Conservation (phyloP, 2,888 invertebrate genomes). For the Sericinus montela region DNA sequence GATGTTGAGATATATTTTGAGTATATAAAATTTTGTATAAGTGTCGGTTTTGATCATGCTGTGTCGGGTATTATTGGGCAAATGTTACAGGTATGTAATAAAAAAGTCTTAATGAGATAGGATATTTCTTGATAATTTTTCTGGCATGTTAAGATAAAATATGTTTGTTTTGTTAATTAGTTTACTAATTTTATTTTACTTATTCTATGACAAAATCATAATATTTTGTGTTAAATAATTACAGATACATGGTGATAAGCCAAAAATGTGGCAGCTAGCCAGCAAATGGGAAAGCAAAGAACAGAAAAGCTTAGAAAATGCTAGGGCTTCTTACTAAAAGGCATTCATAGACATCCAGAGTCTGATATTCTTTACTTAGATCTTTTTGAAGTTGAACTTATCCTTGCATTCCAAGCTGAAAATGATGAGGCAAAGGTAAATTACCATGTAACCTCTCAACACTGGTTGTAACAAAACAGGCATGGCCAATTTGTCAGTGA, state of each 20-base stretch:
- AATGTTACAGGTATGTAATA: constrained; percentile 76
- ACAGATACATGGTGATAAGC: constrained; percentile 85
- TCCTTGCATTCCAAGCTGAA: constrained; percentile 46
- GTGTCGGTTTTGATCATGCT: constrained; percentile 77
- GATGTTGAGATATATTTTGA: constrained; percentile 87
- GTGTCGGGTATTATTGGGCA: constrained; percentile 79
- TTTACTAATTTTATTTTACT: not conserved
- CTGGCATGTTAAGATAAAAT: too few relatives aligned
- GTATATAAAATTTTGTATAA: constrained; percentile 88
- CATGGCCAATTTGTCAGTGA: too few relatives aligned
- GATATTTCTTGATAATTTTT: too few relatives aligned
- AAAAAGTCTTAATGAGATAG: too few relatives aligned
- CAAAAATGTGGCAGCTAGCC: constrained; percentile 88
- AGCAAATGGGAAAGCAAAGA: constrained; percentile 88
- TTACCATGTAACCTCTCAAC: too few relatives aligned
- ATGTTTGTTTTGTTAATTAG: too few relatives aligned
- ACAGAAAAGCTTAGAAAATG: constrained; percentile 82
- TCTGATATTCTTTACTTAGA: constrained; percentile 85
- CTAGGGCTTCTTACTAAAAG: constrained; percentile 86
- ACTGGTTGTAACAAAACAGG: too few relatives aligned
- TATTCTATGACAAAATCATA: not conserved
- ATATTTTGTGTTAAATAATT: constrained; percentile 32
- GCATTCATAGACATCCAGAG: constrained; percentile 85
- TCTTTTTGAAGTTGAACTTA: constrained; percentile 61
- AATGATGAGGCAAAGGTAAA: constrained; percentile 61